Conservation (phyloP, 1,140 invertebrate species). For the Aphelenchoides avenae region DNA sequence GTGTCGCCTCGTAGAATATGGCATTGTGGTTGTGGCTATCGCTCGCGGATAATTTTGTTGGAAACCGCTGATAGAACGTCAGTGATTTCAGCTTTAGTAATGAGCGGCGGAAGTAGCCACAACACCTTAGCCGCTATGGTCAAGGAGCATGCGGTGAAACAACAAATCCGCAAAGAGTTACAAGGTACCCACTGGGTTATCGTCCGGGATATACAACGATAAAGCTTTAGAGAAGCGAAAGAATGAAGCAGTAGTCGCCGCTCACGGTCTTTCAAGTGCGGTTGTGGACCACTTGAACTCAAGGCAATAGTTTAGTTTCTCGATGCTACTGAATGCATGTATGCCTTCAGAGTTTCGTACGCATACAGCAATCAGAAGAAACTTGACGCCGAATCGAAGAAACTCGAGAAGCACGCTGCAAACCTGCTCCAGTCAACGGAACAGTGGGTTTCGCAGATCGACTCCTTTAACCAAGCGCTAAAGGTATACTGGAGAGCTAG, state of each 20-base stretch:
- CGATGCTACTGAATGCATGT: neutral
- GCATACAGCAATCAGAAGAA: slow-evolving; percentile 27
- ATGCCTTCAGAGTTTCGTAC: slow-evolving; percentile 18
- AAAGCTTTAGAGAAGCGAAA: slow-evolving; percentile 23
- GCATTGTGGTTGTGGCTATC: too few relatives aligned
- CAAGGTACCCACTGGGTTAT: slow-evolving; percentile 12
- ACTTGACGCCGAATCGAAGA: slow-evolving; percentile 26
- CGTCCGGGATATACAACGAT: neutral
- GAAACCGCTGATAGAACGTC: too few relatives aligned
- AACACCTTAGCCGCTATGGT: too few relatives aligned
- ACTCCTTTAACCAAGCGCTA: slow-evolving; percentile 18
- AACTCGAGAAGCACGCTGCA: slow-evolving; percentile 14
- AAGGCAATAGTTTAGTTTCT: slow-evolving; percentile 1
- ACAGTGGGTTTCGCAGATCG: slow-evolving; percentile 17
- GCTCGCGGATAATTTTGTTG: too few relatives aligned
- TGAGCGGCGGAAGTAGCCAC: too few relatives aligned
- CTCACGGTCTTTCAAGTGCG: slow-evolving; percentile 11
- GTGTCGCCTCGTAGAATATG: too few relatives aligned
- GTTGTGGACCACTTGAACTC: slow-evolving; percentile 26
- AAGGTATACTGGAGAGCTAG: too few relatives aligned
- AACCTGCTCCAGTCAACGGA: slow-evolving; percentile 7
- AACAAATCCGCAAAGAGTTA: slow-evolving; percentile 25
- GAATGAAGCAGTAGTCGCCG: slow-evolving; percentile 21
- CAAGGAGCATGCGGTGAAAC: slow-evolving; percentile 18
- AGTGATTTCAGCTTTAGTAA: too few relatives aligned